Evolutionary conservation across 2,113 vertebrate genomes (phyloP), one percentile per base, ranked within the genome.

Genomic region (Dryoscopus gambensis): DNA sequence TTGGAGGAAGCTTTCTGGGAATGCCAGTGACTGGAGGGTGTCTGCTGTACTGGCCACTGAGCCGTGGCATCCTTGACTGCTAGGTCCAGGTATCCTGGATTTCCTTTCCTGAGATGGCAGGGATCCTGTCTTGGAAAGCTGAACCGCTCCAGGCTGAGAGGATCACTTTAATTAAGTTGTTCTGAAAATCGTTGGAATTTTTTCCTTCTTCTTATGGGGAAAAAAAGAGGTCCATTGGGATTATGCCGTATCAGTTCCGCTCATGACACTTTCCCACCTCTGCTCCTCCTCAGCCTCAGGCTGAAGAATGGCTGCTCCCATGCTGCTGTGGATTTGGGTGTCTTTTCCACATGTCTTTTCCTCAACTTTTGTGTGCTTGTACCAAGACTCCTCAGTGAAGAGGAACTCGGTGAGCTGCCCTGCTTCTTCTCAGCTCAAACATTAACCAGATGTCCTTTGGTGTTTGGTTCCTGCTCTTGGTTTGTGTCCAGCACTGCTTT

Each of bases 51-150:
- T 28, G 22, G 40, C 35, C 40, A 18, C 49, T 57, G 59, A 49
- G 25, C 50, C 0, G 0, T 33, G 50, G 15, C 20, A 2, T 20
- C 10, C 27, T 52, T 42, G 21, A 4, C 40, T n/a, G 15, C n/a
- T 18, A 23, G 71, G n/a, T 24, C 40, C 56, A 22, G 7, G 15
- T 37, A 24, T 85, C 46, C 33, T 4, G 6, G 9, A 4, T 27
- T 31, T 68, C 37, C 20, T 8, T 35, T 70, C 56, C 55, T 5
- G 2, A 31, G 39, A 69, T 13, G 27, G 15, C 75, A 24, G 16
- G 12, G 40, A 12, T 69, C 39, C 44, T 44, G 47, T 20, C 5
- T 68, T 6, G 3, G 55, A 10, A 52, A 56, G 71, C 7, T 25
- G 35, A 56, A 79, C 4, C 69, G 42, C 74, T 89, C 15, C 42